phyloP scores from a whole-genome alignment of 2,113 vertebrate genomes.

The Mohoua ochrocephala region DNA sequence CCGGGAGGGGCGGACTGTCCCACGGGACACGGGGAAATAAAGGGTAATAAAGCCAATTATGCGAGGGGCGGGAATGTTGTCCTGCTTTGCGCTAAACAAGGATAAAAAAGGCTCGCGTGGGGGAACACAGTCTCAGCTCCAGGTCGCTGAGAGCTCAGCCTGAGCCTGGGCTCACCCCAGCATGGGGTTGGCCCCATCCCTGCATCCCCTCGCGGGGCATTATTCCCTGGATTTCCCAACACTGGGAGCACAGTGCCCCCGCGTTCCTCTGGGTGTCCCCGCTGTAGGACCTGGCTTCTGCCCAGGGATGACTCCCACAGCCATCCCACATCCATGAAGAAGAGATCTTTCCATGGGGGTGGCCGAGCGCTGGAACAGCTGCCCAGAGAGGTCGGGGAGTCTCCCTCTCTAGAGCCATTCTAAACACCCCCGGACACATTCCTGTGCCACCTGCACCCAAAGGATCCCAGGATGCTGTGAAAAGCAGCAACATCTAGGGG shows the following conservation, averaged over 20 bases:
- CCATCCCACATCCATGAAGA: neutral
- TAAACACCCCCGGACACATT: neutral
- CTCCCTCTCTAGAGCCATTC: too few relatives aligned
- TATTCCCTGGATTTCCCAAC: neutral
- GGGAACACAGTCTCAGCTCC: neutral
- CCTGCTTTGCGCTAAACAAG: neutral
- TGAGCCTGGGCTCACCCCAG: too few relatives aligned
- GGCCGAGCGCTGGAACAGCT: neutral
- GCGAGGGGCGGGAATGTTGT: too few relatives aligned
- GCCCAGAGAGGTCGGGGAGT: too few relatives aligned
- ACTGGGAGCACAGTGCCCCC: fast-evolving
- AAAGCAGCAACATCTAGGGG: neutral
- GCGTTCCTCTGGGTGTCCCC: neutral
- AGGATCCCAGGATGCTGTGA: neutral
- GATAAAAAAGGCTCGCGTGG: neutral
- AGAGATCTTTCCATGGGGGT: neutral
- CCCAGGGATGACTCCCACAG: neutral
- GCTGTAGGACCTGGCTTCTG: too few relatives aligned
- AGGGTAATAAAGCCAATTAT: neutral
- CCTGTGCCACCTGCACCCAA: neutral
- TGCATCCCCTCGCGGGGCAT: too few relatives aligned
- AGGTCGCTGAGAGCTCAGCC: neutral
- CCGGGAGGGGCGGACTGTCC: too few relatives aligned
- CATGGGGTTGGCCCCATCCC: too few relatives aligned
- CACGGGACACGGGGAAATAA: neutral